A percentile compares a stretch with the other conserved stretches of the same genome.
These are phyloP conservation scores for Lochmaea crataegi DNA, from an alignment of 2,888 invertebrate species.

Conservation along the genomic window DNA sequence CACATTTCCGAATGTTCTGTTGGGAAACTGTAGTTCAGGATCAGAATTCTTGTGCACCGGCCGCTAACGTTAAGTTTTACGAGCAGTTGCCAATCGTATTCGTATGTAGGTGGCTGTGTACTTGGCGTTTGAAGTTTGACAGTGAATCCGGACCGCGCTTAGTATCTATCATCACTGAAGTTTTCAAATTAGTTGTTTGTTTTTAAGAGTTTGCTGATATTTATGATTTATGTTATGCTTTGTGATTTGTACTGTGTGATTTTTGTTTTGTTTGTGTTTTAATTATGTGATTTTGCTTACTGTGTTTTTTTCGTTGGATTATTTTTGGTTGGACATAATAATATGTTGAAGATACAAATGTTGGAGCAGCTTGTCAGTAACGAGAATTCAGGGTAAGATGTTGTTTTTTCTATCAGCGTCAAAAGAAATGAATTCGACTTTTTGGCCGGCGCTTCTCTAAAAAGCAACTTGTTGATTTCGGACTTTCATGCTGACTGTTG, in stretches of 20 bases:
- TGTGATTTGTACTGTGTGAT: background rate
- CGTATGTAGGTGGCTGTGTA: slow-evolving; percentile 52
- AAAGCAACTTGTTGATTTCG: slow-evolving; percentile 4
- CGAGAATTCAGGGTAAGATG: slow-evolving; percentile 65
- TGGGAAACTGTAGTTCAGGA: slow-evolving; percentile 3
- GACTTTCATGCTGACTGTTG: background rate
- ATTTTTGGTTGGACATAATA: slow-evolving; percentile 41
- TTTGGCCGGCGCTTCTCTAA: background rate
- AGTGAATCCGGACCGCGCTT: slow-evolving; percentile 17
- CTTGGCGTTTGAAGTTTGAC: slow-evolving; percentile 37
- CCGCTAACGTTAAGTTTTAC: slow-evolving; percentile 15
- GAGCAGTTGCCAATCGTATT: slow-evolving; percentile 54
- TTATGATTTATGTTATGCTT: background rate
- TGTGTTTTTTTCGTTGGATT: slow-evolving; percentile 46
- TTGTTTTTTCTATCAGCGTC: background rate
- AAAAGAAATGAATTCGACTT: background rate
- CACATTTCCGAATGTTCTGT: background rate
- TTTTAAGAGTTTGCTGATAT: slow-evolving; percentile 30
- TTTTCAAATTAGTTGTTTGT: slow-evolving; percentile 22
- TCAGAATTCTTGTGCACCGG: slow-evolving; percentile 6
- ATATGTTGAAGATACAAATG: slow-evolving; percentile 82
- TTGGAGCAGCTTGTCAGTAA: slow-evolving; percentile 79
- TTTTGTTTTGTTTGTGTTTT: slow-evolving; percentile 21
- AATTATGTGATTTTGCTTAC: slow-evolving; percentile 32
- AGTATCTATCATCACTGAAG: background rate